Evolutionary conservation across 2,888 invertebrate genomes (phyloP), one percentile per base, ranked within the genome.

Genomic region (Tanypteryx hageni): DNA sequence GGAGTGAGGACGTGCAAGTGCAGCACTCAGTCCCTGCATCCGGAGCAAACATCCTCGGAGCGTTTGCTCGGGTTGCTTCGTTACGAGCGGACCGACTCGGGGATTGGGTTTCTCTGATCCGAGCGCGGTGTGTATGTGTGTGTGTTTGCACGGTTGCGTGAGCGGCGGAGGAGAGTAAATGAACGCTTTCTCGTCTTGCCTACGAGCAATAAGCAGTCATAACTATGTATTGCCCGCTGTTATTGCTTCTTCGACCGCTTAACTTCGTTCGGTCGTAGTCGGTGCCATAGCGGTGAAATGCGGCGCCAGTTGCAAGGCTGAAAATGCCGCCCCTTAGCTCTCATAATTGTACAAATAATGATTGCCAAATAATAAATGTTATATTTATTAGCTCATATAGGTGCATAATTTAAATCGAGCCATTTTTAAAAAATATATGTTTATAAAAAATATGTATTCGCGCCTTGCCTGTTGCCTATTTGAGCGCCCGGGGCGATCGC

Each of bases 21-120:
- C 76, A 27, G 76, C 76, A 76, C 76, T 76, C 76, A 76, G 76
- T 27, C 76, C 22, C 76, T 76, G 76, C 76, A 76, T 22, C 76
- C 76, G 76, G 22, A 76, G 76, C 76, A 76, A 76, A 76, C 76
- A 76, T 22, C 76, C 76, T 27, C 76, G n/a, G 18, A 16, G 22
- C 68, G 68, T 68, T 44, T 44, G 44, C 44, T 44, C 44, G 44
- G 44, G 3, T 44, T 76, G 76, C 22, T 22, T 76, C 76, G 22
- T 76, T 76, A 76, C 22, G 76, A 76, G 76, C 22, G 8, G n/a
- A 22, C 68, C 22, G 18, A 76, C 76, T 22, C 3, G 4, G 76
- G 68, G 22, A 68, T 68, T n/a, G n/a, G 68, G 22, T 76, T 76
- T 76, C 76, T 27, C 14, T 76, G 22, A 27, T 27, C 11, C 13